Percentiles rank a stretch among this genome's conserved stretches.
These are phyloP conservation scores for Petrolisthes cinctipes DNA, from an alignment of 2,888 invertebrate genomes.

Conservation along the genomic window DNA sequence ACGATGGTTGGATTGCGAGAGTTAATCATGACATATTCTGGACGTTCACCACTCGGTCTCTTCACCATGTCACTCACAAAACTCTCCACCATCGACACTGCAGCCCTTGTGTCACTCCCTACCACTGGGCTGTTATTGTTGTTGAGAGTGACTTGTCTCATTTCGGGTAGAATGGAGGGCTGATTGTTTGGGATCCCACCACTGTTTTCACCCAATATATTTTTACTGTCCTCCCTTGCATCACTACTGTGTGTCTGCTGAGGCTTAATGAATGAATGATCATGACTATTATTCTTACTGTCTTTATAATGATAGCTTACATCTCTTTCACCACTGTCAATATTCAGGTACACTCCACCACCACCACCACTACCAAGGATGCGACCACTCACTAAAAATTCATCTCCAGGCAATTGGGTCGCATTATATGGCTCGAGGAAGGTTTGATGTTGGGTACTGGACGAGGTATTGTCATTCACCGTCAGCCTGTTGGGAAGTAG, in stretches of 20 bases:
- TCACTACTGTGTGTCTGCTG: too few species aligned
- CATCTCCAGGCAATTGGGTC: too few species aligned
- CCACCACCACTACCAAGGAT: too few species aligned
- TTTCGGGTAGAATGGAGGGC: background rate
- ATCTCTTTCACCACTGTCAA: background rate
- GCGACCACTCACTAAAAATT: too few species aligned
- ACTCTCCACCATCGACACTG: slow-evolving; percentile 40
- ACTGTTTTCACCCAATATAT: background rate
- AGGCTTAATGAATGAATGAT: too few species aligned
- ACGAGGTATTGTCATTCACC: background rate
- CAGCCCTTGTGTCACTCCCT: slow-evolving; percentile 7
- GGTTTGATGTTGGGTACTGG: too few species aligned
- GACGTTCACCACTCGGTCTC: slow-evolving; percentile 8
- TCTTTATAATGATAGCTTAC: background rate
- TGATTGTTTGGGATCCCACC: background rate
- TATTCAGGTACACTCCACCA: background rate
- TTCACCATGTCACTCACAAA: slow-evolving; percentile 27
- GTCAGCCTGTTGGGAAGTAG: background rate
- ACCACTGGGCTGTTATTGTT: background rate
- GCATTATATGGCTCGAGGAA: too few species aligned
- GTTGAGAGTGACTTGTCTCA: background rate
- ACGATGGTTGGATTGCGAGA: slow-evolving; percentile 27
- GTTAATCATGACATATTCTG: slow-evolving; percentile 35
- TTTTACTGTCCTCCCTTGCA: too few species aligned
- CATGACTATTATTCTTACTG: background rate